Conservation (phyloP, 2,797 vertebrate species). For the Rhadinocentrus ornatus region DNA sequence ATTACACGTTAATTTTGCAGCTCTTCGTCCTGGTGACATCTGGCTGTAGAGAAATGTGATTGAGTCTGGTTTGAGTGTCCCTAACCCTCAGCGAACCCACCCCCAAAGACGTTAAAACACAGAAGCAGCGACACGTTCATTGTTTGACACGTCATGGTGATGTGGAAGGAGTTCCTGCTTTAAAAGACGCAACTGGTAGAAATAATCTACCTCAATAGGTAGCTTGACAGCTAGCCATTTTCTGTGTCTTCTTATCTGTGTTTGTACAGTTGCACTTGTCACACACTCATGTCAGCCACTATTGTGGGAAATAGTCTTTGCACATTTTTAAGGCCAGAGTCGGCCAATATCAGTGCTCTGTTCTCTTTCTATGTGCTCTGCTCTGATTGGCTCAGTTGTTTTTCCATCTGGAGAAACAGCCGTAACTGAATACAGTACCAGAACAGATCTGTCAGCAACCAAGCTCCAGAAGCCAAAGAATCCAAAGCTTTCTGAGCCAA, state of each 20-base stretch:
- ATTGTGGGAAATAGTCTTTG: constrained; percentile 8
- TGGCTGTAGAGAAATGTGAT: neutral
- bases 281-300: neutral
- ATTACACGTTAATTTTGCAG: neutral
- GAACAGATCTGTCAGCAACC: neutral
- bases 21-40: neutral
- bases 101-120: neutral
- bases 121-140: neutral
- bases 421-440: neutral
- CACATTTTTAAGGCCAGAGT: neutral
- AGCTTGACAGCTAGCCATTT: neutral
- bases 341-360: neutral
- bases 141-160: neutral
- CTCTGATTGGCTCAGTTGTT: neutral
- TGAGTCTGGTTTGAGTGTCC: neutral
- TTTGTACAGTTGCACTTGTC: constrained; percentile 29
- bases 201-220: neutral
- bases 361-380: neutral
- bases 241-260: constrained; percentile 13
- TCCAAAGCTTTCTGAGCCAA: neutral
- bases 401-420: constrained; percentile 1
- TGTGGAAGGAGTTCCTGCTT: constrained; percentile 4
- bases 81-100: no score
- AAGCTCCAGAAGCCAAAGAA: neutral
- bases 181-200: neutral